Evolutionary conservation across 2,888 invertebrate genomes (phyloP), one percentile per base, ranked within the genome.

Genomic region (Callinectes sapidus): DNA sequence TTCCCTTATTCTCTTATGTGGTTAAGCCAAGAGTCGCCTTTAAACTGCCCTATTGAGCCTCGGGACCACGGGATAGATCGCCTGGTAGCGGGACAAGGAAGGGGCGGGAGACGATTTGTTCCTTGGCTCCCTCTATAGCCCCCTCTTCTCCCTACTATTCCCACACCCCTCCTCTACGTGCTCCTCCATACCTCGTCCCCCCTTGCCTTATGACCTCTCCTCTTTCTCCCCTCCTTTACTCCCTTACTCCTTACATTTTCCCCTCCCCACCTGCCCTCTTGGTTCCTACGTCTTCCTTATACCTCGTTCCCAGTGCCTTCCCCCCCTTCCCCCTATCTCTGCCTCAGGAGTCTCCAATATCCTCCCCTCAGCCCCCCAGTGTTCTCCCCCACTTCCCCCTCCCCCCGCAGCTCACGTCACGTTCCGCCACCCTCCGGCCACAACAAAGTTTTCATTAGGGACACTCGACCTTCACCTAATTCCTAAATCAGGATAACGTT

Each of bases 81-180:
- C 10, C n/a, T 71, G 71, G 71, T 71, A 28, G 71, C 71, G 13
- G 71, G 71, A 71, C 71, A 71, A n/a, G 71, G 71, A 71, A 71
- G 71, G 71, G 71, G 71, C 71, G 71, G 71, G 71, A 71, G 28
- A 28, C 28, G 13, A 71, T 71, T 71, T 71, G 71, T 71, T 28
- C 71, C n/a, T 71, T 28, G 71, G 71, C 71, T 71, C 71, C 8
- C 23, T 61, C 61, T 61, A 2, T 42, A 10, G 48, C 48, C 10
- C 48, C 48, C 48, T 48, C 8, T 8, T 10, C 48, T 48, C 48
- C 16, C 18, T 5, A 61, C 61, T 23, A 61, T 61, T 61, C 61
- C 61, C 23, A 23, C 61, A 48, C 48, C 48, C 48, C 10, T 48
- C 48, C 10, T 48, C 48, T 48, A 48, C 10, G 48, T 48, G 48